Evolutionary conservation across 2,113 vertebrate species (phyloP), one percentile per base, ranked within the genome.

Genomic region (Malurus elegans): DNA sequence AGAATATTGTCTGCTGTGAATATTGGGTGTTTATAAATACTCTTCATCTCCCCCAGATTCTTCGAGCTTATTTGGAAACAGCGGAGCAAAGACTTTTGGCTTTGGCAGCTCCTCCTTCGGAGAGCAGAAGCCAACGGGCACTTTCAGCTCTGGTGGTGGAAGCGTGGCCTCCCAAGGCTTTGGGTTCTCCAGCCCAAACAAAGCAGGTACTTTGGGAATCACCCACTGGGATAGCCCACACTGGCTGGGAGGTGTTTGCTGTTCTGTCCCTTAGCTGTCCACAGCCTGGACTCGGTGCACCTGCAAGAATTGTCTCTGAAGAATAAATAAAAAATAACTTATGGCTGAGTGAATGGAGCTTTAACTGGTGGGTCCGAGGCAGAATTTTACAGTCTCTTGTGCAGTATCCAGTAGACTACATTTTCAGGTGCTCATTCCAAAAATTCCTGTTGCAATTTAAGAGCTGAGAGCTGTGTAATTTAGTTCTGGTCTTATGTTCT

Each of bases 101-200:
- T 99, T 99, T 70, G 97, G 98, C 72, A 79, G 95, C 82, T 88
- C 98, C 1, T 95, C 99, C 9, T 99, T 99, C 9, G 99, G 98
- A 17, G 99, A 99, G 9, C 99, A 99, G 98, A 99, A 99, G 69
- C 88, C 98, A 0, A 56, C 98, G 0, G 99, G 99, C 62, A 99
- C 99, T 4, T 99, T 99, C 98, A 99, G 97, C 89, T 98, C 99
- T 0, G 98, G 99, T 38, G 98, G 95, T 17, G 99, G 98, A 14
- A 99, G 98, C 5, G 99, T 99, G 25, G 99, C 99, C 0, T 96
- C 98, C 12, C 99, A 99, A 93, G 99, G 99, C 71, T 99, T 99
- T 9, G 99, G 99, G 6, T 99, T 99, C 92, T 94, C 98, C 69
- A 97, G 97, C 50, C 98, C 99, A 2, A 93, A 97, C 83, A 99